These are phyloP conservation scores for Xenopus borealis DNA, from an alignment of 2,113 vertebrate genomes.

Conservation along the genomic window DNA sequence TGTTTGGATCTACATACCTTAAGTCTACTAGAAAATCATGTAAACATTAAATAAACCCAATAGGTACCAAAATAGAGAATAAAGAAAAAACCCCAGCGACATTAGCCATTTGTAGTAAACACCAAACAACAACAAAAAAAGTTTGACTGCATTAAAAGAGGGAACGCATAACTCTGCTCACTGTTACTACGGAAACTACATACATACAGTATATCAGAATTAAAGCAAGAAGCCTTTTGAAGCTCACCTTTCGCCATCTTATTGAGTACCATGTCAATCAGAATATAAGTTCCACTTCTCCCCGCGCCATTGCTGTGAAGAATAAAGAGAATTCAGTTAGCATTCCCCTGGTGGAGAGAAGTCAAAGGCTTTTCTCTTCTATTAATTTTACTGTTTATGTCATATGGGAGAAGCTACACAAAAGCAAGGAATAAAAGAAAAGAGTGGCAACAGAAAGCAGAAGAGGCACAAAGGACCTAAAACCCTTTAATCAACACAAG, in stretches of 20 bases:
- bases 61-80: no score
- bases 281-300: slow-evolving; percentile 93
- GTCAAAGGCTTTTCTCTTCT: slow-evolving; percentile 6
- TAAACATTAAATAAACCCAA: no score
- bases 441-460: slow-evolving; percentile 11
- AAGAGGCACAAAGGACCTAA: slow-evolving; percentile 50
- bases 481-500: slow-evolving; percentile 44
- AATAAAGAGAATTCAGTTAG: slow-evolving; percentile 55
- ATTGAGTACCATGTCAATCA: slow-evolving; percentile 99
- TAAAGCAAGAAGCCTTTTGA: slow-evolving; percentile 57
- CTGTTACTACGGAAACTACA: slow-evolving; percentile 71
- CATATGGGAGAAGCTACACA: slow-evolving; percentile 18
- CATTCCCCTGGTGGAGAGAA: slow-evolving; percentile 15
- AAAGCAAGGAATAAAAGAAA: neutral
- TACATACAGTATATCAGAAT: slow-evolving; percentile 48
- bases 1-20: no score
- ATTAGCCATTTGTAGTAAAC: no score
- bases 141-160: slow-evolving; percentile 65
- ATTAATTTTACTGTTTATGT: slow-evolving; percentile 41
- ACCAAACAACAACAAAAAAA: slow-evolving; percentile 48
- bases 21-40: no score
- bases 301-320: slow-evolving; percentile 89
- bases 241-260: slow-evolving; percentile 98
- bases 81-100: no score
- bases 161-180: slow-evolving; percentile 62